These are phyloP conservation scores for Crematogaster levior DNA, from an alignment of 2,888 invertebrate genomes.

Conservation along the genomic window DNA sequence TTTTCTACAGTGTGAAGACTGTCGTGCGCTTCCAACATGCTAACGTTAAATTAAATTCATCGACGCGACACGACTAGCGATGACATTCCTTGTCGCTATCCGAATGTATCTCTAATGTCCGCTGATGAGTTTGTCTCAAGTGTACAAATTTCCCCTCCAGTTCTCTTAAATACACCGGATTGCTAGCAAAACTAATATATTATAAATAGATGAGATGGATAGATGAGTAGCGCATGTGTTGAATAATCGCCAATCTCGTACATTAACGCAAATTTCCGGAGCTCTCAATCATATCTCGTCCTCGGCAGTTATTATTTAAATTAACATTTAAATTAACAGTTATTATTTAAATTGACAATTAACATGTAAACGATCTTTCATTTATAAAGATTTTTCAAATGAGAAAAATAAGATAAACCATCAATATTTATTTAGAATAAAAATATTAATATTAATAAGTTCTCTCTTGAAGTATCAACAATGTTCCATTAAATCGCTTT, in stretches of 20 bases:
- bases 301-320: not conserved
- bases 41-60: constrained; percentile 62
- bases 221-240: not conserved
- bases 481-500: not conserved
- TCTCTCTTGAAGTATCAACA: not conserved
- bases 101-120: no score
- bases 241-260: constrained; percentile 16
- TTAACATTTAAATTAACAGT: no score
- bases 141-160: not conserved
- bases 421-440: constrained; percentile 1
- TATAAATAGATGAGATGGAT: no score
- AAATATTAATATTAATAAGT: not conserved
- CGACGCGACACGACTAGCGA: constrained; percentile 14
- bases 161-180: not conserved
- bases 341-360: no score
- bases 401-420: not conserved
- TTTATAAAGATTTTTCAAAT: not conserved
- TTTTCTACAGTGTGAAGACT: constrained; percentile 47
- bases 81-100: constrained; percentile 29
- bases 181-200: not conserved
- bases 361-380: not conserved
- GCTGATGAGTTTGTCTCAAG: not conserved
- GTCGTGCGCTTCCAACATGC: constrained; percentile 53
- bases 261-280: constrained; percentile 20
- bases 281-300: not conserved